Evolutionary conservation across 2,888 invertebrate species (phyloP).

Genomic region (Latheticus oryzae): DNA sequence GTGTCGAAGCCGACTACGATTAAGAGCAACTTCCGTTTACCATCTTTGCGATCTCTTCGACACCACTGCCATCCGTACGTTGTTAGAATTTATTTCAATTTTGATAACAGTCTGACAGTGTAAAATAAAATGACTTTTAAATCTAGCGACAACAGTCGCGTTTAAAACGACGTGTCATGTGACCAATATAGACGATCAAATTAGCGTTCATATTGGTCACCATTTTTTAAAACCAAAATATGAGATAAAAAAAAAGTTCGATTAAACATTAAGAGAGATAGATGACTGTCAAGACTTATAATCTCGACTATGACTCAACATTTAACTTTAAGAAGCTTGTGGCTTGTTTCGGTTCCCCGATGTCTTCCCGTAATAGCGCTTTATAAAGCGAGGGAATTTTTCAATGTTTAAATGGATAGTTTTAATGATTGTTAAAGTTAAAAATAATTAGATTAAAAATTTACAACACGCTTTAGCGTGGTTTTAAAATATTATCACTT

Average conservation of each 20-base stretch:
- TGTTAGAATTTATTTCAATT: constrained; percentile 67
- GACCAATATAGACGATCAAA: constrained; percentile 13
- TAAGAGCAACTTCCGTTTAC: constrained; percentile 66
- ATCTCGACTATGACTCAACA: constrained; percentile 46
- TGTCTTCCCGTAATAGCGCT: constrained; percentile 36
- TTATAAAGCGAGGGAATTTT: constrained; percentile 21
- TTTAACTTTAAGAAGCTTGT: constrained; percentile 43
- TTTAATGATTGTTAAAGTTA: constrained; percentile 22
- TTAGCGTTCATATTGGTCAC: constrained; percentile 3
- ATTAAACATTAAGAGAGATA: constrained; percentile 61
- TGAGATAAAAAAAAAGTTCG: constrained; percentile 33
- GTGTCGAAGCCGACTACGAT: constrained; percentile 53
- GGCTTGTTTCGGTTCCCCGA: constrained; percentile 24
- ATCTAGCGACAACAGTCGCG: constrained; percentile 32
- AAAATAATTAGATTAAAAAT: constrained; percentile 27
- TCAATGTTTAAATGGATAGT: constrained; percentile 29
- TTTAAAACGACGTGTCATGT: constrained; percentile 14
- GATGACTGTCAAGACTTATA: constrained; percentile 59
- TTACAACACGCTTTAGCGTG: constrained; percentile 18
- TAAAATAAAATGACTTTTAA: constrained; percentile 38
- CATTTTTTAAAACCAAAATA: constrained; percentile 34
- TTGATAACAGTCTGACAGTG: constrained; percentile 48
- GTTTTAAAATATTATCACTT: constrained; percentile 31
- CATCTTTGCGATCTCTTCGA: constrained; percentile 58
- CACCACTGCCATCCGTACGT: constrained; percentile 54